phyloP scores from a whole-genome alignment of 2,113 vertebrate species.

The Noturus placidus region DNA sequence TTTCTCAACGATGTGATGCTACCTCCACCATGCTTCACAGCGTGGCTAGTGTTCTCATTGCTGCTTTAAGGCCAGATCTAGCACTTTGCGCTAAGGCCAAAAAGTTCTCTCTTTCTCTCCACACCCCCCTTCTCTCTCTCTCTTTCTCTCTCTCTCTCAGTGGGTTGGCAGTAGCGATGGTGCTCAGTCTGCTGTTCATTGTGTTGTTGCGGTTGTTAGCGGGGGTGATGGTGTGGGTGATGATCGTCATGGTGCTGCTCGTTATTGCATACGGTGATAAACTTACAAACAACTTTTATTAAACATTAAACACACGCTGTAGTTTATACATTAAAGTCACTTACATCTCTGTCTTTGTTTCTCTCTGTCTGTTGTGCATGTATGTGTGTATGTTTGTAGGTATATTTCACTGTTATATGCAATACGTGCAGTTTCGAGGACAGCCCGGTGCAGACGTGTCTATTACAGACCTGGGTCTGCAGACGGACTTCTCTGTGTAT shows the following conservation, averaged over 20 bases:
- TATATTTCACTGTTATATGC: slow-evolving; percentile 91
- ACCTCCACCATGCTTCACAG: background rate
- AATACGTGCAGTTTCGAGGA: slow-evolving; percentile 76
- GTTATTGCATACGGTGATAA: slow-evolving; percentile 86
- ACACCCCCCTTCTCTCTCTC: no score
- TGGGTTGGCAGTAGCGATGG: slow-evolving; percentile 87
- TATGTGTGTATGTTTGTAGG: slow-evolving; percentile 64
- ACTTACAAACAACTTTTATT: background rate
- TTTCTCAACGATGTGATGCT: background rate
- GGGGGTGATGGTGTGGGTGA: slow-evolving; percentile 91
- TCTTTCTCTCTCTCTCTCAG: slow-evolving; percentile 61
- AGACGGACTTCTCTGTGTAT: slow-evolving; percentile 87
- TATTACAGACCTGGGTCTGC: slow-evolving; percentile 87
- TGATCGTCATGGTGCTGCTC: slow-evolving; percentile 86
- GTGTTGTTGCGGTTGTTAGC: slow-evolving; percentile 87
- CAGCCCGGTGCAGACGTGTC: slow-evolving; percentile 80
- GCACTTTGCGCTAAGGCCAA: background rate
- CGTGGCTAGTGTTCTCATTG: background rate
- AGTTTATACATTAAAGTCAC: background rate
- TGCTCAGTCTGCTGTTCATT: slow-evolving; percentile 86
- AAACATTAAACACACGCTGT: background rate
- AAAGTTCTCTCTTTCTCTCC: background rate
- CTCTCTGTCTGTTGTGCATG: no score
- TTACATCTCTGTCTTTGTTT: background rate
- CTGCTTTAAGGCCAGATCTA: background rate